Base-by-base conservation (phyloP, 1,140 invertebrate species). In the Procambarus clarkii region DNA sequence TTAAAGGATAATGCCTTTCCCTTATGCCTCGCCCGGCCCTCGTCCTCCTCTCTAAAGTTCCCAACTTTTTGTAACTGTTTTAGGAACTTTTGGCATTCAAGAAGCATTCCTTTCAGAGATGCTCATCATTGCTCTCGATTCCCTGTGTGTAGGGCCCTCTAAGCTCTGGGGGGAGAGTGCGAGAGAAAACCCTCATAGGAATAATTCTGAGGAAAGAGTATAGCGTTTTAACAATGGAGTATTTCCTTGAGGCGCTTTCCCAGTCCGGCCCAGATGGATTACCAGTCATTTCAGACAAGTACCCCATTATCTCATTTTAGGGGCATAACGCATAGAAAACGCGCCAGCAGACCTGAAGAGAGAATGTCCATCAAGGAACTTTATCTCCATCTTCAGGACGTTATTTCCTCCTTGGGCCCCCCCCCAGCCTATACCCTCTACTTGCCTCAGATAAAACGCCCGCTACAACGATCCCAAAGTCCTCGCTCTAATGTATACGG, bases 241-340 rank as follows among this genome's bases (percentile, higher is more conserved):
- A 2, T 74, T 34, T 2, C 69, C 4, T 34, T 7, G n/a, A 74
- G 4, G 18, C 21, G 34, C n/a, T 24, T 34, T 11, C 9, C 3
- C 60, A 64, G 69, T 7, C 69, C 34, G 69, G n/a, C 5, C 69
- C 24, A n/a, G 69, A 74, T 34, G 69, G 69, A 74, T 74, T 74
- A 74, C 69, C 24, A 74, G 69, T 74, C 69, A 24, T 74, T 74
- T 74, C 7, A 74, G 69, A 21, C n/a, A 74, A 74, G 69, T 74
- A 9, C n/a, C n/a, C n/a, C 69, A 74, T 74, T n/a, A 24, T 21
- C 69, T 74, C 69, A 74, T 74, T 74, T 74, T 74, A 74, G 69
- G n/a, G 69, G 69, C n/a, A 74, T 74, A 24, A 74, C 11, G 69
- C 69, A 64, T 74, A 24, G 69, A 74, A 74, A 74, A 24, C 21